These are phyloP conservation scores for Condylura cristata DNA, from an alignment of 2,113 vertebrate genomes.

Conservation along the genomic window DNA sequence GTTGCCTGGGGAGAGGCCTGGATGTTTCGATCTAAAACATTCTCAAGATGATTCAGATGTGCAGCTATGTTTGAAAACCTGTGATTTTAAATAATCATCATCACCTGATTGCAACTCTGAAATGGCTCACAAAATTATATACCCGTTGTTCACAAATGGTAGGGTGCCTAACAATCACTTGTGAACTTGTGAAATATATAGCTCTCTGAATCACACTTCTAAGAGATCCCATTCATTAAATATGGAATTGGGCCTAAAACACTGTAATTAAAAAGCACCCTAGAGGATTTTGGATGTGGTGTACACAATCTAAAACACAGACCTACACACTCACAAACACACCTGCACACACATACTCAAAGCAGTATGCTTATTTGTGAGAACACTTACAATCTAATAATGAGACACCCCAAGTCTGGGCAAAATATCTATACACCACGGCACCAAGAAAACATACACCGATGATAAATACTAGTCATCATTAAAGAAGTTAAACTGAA, in stretches of 20 bases:
- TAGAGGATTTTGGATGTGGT: not conserved
- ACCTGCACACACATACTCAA: too few species aligned
- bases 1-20: not conserved
- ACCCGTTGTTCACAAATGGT: not conserved
- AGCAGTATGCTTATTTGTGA: not conserved
- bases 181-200: not conserved
- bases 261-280: not conserved
- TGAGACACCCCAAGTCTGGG: not conserved
- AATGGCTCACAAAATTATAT: not conserved
- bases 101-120: not conserved
- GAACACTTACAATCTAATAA: not conserved
- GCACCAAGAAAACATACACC: not conserved
- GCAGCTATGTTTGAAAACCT: not conserved
- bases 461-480: not conserved
- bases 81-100: not conserved
- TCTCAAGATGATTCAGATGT: not conserved
- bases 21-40: not conserved
- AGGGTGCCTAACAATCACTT: not conserved
- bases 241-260: not conserved
- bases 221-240: not conserved
- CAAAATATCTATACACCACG: not conserved
- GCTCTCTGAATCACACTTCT: not conserved
- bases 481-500: not conserved
- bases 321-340: too few species aligned
- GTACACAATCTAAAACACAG: not conserved